These are phyloP conservation scores for Hippoglossus stenolepis DNA, from an alignment of 2,113 vertebrate species.

Conservation along the genomic window DNA sequence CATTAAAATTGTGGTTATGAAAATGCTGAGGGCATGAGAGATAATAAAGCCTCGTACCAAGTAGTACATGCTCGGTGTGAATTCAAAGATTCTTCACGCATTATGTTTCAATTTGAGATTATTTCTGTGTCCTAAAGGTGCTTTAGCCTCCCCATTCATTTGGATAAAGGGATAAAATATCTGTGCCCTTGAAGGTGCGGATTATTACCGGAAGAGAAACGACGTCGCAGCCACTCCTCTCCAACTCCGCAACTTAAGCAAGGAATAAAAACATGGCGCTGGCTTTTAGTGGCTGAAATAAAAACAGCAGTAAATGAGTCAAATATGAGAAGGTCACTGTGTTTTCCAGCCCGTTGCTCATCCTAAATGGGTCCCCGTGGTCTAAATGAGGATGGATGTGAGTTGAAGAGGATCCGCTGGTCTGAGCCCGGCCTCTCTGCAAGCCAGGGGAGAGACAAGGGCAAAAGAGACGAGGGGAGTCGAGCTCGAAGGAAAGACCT, in stretches of 20 bases:
- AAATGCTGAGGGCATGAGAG: conserved; percentile 53
- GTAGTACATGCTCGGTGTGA: conserved; percentile 30
- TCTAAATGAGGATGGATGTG: conserved; percentile 76
- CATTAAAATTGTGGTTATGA: conserved; percentile 66
- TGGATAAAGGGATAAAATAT: conserved; percentile 34
- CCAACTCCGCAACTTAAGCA: conserved; percentile 26
- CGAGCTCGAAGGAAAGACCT: conserved; percentile 31
- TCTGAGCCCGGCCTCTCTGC: conserved; percentile 48
- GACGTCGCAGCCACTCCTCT: neutral
- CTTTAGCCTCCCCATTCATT: conserved; percentile 6
- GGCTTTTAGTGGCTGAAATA: conserved; percentile 42
- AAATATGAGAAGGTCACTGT: conserved; percentile 76
- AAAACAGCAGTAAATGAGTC: conserved; percentile 70
- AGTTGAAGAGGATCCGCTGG: conserved; percentile 56
- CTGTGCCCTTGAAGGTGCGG: conserved; percentile 11
- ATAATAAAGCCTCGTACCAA: conserved; percentile 56
- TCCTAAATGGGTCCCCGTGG: conserved; percentile 66
- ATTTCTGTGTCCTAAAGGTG: conserved; percentile 38
- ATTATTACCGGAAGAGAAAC: conserved; percentile 15
- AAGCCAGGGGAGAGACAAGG: conserved; percentile 52
- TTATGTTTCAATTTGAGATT: conserved; percentile 46
- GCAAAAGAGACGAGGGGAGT: conserved; percentile 46
- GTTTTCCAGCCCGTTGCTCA: conserved; percentile 73
- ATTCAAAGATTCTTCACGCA: conserved; percentile 41
- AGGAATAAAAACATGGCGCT: conserved; percentile 45